Evolutionary conservation across 2,888 invertebrate species (phyloP).

Genomic region (Fissipunctia ypsillon): DNA sequence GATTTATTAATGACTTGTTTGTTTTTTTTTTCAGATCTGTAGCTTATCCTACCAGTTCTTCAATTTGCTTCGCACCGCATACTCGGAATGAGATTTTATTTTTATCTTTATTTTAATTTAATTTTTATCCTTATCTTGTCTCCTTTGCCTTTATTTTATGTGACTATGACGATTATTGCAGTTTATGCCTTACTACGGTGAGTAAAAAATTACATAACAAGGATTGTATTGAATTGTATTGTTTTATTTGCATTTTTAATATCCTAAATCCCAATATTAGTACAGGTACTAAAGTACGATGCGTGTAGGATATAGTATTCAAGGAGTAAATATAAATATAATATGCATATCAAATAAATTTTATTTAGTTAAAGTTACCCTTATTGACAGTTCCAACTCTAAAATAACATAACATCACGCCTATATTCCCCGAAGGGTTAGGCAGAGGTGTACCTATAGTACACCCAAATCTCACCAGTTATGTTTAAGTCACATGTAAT

Average conservation of each 20-base stretch:
- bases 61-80: constrained; percentile 81
- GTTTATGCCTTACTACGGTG: not conserved
- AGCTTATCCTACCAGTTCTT: constrained; percentile 84
- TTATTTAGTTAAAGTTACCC: not conserved
- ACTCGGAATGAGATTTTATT: constrained; percentile 58
- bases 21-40: constrained; percentile 81
- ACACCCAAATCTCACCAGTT: too few species aligned
- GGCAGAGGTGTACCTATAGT: too few species aligned
- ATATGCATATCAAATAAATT: not conserved
- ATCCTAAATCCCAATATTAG: not conserved
- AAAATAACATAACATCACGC: too few species aligned
- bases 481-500: too few species aligned
- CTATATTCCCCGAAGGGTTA: too few species aligned
- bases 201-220: not conserved
- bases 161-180: not conserved
- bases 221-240: not conserved
- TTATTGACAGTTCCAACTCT: not conserved
- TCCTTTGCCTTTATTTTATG: not conserved
- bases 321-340: not conserved
- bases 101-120: not conserved
- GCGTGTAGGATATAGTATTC: too few species aligned
- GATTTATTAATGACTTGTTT: too few species aligned
- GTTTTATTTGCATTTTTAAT: constrained; percentile 1
- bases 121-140: not conserved
- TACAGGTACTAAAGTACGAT: too few species aligned